Evolutionary conservation across 2,797 vertebrate species (phyloP).

Genomic region (Pachyuromys duprasi): DNA sequence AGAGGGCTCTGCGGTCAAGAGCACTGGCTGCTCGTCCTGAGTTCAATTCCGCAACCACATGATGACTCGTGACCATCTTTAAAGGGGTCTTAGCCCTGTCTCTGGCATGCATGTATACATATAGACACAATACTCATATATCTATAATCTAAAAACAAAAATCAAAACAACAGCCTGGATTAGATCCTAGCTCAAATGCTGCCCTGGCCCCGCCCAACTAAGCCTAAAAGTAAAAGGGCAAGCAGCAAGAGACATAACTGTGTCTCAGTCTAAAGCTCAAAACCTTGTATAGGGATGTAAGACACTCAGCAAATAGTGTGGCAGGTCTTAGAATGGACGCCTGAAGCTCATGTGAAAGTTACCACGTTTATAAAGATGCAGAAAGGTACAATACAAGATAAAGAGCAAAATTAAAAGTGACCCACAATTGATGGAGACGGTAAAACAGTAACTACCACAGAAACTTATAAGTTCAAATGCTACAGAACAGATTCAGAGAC

Average conservation of each 20-base stretch:
- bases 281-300: background rate
- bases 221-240: background rate
- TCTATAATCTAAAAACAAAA: no score
- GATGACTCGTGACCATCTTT: no score
- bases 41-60: no score
- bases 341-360: background rate
- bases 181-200: background rate
- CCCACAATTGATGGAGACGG: background rate
- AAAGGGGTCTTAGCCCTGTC: no score
- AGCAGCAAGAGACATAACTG: background rate
- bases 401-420: conserved; percentile 2
- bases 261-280: conserved; percentile 11
- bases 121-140: no score
- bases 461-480: background rate
- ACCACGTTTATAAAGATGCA: background rate
- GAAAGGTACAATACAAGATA: conserved; percentile 3
- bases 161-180: background rate
- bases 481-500: background rate
- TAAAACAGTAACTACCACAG: background rate
- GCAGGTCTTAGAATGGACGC: conserved; percentile 15
- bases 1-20: no score
- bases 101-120: no score
- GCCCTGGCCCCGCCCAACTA: background rate
- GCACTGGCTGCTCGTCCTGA: no score
- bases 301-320: background rate